Conservation (phyloP, 2,797 vertebrate genomes). For the Gambusia yucatana region DNA sequence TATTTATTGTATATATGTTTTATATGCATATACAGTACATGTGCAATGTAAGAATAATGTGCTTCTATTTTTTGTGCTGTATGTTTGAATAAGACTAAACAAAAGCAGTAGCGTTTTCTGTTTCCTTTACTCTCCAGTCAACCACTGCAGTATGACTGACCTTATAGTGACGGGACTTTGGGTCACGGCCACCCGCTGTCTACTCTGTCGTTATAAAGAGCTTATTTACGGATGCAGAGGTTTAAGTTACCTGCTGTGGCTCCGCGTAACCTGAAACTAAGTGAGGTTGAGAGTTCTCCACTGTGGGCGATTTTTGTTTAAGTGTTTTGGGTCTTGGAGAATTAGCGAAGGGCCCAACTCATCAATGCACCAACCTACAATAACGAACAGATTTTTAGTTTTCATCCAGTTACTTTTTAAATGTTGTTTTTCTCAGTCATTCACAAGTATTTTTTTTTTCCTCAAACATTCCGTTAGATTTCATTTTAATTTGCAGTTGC, state of each 20-base stretch:
- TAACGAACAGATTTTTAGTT: not conserved
- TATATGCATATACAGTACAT: constrained; percentile 27
- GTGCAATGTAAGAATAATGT: constrained; percentile 28
- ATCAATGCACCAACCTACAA: constrained; percentile 3
- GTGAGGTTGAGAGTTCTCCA: constrained; percentile 12
- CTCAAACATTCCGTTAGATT: not conserved
- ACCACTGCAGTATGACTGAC: constrained; percentile 36
- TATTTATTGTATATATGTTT: constrained; percentile 16
- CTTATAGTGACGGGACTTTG: constrained; percentile 61
- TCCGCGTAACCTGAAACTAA: constrained; percentile 49
- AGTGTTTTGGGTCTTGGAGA: constrained; percentile 20
- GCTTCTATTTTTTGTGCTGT: constrained; percentile 35
- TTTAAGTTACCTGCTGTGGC: constrained; percentile 51
- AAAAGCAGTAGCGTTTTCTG: not conserved
- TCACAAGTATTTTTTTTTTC: not conserved
- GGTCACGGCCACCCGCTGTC: constrained; percentile 52
- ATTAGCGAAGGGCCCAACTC: constrained; percentile 21
- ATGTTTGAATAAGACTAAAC: constrained; percentile 2
- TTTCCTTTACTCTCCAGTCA: constrained; percentile 43
- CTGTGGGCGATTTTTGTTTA: constrained; percentile 15
- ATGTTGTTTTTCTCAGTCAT: not conserved
- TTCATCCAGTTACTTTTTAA: not conserved
- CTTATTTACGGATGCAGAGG: constrained; percentile 65
- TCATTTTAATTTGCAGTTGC: not conserved
- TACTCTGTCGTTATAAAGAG: constrained; percentile 64